Evolutionary conservation across 2,888 invertebrate genomes (phyloP).

Genomic region (Orthosia incerta): DNA sequence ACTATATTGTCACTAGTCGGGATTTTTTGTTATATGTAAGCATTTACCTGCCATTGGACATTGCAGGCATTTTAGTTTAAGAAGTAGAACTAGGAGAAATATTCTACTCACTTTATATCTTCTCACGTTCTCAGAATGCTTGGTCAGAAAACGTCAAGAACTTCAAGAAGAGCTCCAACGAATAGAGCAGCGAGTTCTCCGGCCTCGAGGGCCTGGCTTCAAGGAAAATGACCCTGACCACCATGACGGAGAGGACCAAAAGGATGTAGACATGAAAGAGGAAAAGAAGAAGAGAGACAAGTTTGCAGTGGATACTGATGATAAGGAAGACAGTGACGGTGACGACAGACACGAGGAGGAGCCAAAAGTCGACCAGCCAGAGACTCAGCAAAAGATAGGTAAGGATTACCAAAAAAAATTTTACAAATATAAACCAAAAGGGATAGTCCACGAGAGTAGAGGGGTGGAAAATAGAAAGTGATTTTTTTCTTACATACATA

Average conservation of each 20-base stretch:
- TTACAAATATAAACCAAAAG: too few species aligned
- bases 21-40: background rate
- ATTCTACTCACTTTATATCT: background rate
- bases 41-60: constrained; percentile 5
- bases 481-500: too few species aligned
- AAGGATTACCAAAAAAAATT: background rate
- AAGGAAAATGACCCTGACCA: constrained; percentile 81
- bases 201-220: constrained; percentile 76
- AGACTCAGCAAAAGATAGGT: constrained; percentile 57
- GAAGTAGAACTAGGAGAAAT: too few species aligned
- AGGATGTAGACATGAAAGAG: constrained; percentile 47
- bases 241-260: constrained; percentile 50
- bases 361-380: constrained; percentile 42
- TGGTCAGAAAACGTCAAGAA: constrained; percentile 92
- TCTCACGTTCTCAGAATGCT: constrained; percentile 89
- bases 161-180: constrained; percentile 92
- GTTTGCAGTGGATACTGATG: constrained; percentile 71
- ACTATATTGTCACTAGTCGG: background rate
- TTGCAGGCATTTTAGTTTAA: background rate
- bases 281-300: constrained; percentile 61
- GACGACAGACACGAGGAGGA: constrained; percentile 79
- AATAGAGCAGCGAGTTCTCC: constrained; percentile 91
- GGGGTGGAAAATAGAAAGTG: too few species aligned
- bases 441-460: too few species aligned
- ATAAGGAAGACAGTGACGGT: constrained; percentile 86